phyloP scores from a whole-genome alignment of 2,113 vertebrate genomes.

The Oreochromis niloticus region DNA sequence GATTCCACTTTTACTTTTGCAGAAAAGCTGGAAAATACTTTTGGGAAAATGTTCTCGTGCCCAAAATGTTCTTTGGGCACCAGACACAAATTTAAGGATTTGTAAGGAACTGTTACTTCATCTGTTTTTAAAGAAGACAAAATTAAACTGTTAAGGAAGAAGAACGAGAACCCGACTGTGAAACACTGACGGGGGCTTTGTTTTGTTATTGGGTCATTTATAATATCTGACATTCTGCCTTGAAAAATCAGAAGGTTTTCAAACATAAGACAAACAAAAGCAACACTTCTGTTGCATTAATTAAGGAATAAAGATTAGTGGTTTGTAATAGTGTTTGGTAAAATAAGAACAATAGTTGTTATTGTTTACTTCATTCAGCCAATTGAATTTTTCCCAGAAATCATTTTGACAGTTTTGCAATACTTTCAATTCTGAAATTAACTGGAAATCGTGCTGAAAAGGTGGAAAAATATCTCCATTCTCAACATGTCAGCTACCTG shows the following conservation, averaged over 20 bases:
- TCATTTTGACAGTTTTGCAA: not conserved
- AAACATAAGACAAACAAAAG: not conserved
- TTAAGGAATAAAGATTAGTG: not conserved
- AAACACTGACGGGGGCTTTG: not conserved
- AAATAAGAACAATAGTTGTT: not conserved
- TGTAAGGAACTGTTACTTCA: not conserved
- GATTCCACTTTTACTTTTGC: not conserved
- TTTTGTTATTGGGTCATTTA: not conserved
- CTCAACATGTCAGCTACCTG: not conserved
- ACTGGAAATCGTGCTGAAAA: not conserved
- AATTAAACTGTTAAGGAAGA: not conserved
- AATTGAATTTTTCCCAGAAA: fast-evolving
- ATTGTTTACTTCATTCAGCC: not conserved
- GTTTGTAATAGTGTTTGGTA: not conserved
- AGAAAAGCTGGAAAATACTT: not conserved
- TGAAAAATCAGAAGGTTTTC: not conserved
- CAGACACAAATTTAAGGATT: not conserved
- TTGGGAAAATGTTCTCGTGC: not conserved
- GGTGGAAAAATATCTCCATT: not conserved
- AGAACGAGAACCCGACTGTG: not conserved
- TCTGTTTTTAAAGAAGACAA: not conserved
- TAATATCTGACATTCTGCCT: not conserved
- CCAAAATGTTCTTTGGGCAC: not conserved
- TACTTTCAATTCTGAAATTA: not conserved
- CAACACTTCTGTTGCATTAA: not conserved